Conservation (phyloP, 2,888 invertebrate genomes). For the Pristionchus arcanus region DNA sequence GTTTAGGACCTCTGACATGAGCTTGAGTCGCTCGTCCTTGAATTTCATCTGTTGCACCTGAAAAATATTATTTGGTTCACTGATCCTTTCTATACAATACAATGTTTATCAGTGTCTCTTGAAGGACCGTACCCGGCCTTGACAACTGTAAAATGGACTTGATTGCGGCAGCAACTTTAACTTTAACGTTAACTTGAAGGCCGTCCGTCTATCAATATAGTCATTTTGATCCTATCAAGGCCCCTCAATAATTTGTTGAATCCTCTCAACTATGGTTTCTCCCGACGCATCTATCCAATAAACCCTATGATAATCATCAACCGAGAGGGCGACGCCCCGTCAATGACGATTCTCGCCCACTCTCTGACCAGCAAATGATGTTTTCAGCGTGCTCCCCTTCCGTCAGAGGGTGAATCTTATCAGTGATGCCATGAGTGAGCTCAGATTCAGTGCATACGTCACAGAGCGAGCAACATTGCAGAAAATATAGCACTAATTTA, state of each 20-base stretch:
- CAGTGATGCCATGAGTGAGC: conserved; percentile 22
- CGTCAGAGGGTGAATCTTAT: neutral
- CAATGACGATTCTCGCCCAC: neutral
- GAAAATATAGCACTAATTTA: neutral
- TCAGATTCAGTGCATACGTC: neutral
- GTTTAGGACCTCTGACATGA: conserved; percentile 94
- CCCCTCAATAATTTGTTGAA: too few species aligned
- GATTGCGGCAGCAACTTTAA: too few species aligned
- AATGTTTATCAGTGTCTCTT: too few species aligned
- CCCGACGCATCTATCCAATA: neutral
- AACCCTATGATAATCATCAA: neutral
- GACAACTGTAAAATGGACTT: too few species aligned
- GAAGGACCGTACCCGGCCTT: too few species aligned
- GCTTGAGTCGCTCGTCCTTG: conserved; percentile 93
- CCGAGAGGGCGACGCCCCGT: neutral
- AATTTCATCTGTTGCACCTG: conserved; percentile 91
- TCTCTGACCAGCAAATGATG: conserved; percentile 22
- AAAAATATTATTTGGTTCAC: conserved; percentile 30
- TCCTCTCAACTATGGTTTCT: conserved; percentile 9
- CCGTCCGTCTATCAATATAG: too few species aligned
- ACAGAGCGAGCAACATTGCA: neutral
- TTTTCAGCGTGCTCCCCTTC: conserved; percentile 12
- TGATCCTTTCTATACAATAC: neutral
- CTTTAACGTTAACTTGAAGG: too few species aligned
- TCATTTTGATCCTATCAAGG: too few species aligned